phyloP scores from a whole-genome alignment of 2,797 vertebrate species.

The Octomys mimax region DNA sequence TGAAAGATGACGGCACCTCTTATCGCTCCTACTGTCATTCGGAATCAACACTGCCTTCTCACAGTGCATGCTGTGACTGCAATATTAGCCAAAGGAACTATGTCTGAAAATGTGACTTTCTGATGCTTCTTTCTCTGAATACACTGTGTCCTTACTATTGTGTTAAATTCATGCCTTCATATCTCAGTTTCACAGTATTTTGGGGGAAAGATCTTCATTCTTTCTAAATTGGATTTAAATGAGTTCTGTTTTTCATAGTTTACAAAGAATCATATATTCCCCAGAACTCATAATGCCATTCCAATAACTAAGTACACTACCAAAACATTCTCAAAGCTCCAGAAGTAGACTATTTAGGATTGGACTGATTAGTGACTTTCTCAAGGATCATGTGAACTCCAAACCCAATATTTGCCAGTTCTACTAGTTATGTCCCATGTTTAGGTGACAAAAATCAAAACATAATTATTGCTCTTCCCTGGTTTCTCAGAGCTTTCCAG shows the following conservation, averaged over 20 bases:
- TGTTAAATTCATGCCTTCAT: background rate
- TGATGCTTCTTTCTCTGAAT: slow-evolving; percentile 51
- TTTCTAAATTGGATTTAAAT: slow-evolving; percentile 37
- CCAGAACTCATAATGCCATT: slow-evolving; percentile 11
- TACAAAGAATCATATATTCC: slow-evolving; percentile 54
- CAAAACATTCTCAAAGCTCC: slow-evolving; percentile 32
- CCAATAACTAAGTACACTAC: slow-evolving; percentile 53
- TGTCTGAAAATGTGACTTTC: slow-evolving; percentile 51
- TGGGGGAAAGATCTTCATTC: background rate
- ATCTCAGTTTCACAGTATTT: slow-evolving; percentile 34
- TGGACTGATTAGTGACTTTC: slow-evolving; percentile 9
- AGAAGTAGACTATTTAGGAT: slow-evolving; percentile 22
- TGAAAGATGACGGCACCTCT: slow-evolving; percentile 33
- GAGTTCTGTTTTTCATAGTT: background rate
- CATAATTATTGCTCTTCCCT: background rate
- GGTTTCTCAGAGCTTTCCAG: background rate
- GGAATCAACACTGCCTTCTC: slow-evolving; percentile 13
- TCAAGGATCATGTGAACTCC: slow-evolving; percentile 14
- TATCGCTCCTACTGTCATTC: slow-evolving; percentile 36
- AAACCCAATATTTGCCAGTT: background rate
- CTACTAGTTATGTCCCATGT: background rate
- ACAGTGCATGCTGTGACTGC: background rate
- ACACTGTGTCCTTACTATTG: background rate
- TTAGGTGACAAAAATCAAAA: background rate
- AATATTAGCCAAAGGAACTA: slow-evolving; percentile 42